phyloP scores from a whole-genome alignment of 1,140 invertebrate genomes.

The Planococcus citri region DNA sequence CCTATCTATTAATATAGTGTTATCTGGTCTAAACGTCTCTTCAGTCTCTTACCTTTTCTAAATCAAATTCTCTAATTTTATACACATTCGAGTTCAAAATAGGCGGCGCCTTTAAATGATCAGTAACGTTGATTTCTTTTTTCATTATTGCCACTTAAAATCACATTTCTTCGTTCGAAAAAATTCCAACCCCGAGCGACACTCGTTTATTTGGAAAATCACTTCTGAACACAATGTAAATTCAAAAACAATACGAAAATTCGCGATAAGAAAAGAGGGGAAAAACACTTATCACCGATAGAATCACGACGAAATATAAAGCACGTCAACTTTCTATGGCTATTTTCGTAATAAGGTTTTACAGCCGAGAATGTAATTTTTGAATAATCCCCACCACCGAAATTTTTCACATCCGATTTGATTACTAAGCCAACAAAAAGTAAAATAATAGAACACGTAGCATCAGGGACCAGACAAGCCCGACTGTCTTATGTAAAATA shows the following conservation, averaged over 20 bases:
- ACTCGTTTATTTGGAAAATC: too few species aligned
- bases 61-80: conserved; percentile 67
- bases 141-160: not conserved
- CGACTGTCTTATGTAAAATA: conserved; percentile 2
- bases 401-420: conserved; percentile 17
- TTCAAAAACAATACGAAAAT: not conserved
- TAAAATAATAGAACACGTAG: not conserved
- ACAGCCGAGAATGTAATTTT: not conserved
- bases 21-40: too few species aligned
- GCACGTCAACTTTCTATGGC: conserved; percentile 4
- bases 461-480: not conserved
- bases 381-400: not conserved
- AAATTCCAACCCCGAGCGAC: too few species aligned
- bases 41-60: conserved; percentile 67
- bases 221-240: too few species aligned
- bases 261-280: not conserved
- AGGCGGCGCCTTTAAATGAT: not conserved
- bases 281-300: not conserved
- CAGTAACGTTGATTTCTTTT: not conserved
- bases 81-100: conserved; percentile 44
- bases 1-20: too few species aligned
- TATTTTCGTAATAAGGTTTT: conserved; percentile 13
- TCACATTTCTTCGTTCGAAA: not conserved
- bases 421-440: conserved; percentile 14
- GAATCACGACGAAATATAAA: not conserved